phyloP scores from a whole-genome alignment of 2,888 invertebrate genomes.

The Ophonus ardosiacus region DNA sequence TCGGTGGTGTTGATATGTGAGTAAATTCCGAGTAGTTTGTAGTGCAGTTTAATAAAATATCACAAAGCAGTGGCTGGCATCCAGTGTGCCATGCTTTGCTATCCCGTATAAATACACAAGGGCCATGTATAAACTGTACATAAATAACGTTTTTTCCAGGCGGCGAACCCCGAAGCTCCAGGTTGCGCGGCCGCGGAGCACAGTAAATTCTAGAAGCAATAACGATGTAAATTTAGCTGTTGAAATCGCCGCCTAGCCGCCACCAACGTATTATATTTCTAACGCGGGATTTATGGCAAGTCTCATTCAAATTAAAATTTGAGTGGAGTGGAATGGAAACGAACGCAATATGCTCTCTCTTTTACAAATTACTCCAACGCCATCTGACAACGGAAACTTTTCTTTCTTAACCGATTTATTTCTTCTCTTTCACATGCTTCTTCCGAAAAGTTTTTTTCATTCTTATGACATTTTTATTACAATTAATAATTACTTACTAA shows the following conservation, averaged over 20 bases:
- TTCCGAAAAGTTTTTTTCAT: background rate
- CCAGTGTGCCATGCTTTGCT: slow-evolving; percentile 11
- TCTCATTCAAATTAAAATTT: slow-evolving; percentile 75
- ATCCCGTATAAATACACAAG: slow-evolving; percentile 63
- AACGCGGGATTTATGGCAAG: slow-evolving; percentile 72
- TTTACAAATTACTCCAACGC: slow-evolving; percentile 51
- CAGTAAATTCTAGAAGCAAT: slow-evolving; percentile 75
- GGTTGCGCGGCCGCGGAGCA: slow-evolving; percentile 49
- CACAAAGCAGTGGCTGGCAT: slow-evolving; percentile 51
- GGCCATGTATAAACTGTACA: slow-evolving; percentile 63
- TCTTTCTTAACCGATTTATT: slow-evolving; percentile 12
- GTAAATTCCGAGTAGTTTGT: slow-evolving; percentile 19
- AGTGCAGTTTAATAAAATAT: slow-evolving; percentile 59
- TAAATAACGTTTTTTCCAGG: slow-evolving; percentile 61
- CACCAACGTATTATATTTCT: slow-evolving; percentile 72
- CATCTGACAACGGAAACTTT: background rate
- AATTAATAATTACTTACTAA: background rate
- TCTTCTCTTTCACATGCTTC: slow-evolving; percentile 7
- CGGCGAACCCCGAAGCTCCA: slow-evolving; percentile 19
- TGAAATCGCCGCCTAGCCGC: slow-evolving; percentile 73
- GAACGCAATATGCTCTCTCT: slow-evolving; percentile 58
- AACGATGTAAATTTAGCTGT: slow-evolving; percentile 75
- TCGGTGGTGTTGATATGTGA: background rate
- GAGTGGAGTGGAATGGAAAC: slow-evolving; percentile 69
- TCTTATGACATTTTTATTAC: background rate